Conservation (phyloP, 2,888 invertebrate species). For the Andrena praecox region DNA sequence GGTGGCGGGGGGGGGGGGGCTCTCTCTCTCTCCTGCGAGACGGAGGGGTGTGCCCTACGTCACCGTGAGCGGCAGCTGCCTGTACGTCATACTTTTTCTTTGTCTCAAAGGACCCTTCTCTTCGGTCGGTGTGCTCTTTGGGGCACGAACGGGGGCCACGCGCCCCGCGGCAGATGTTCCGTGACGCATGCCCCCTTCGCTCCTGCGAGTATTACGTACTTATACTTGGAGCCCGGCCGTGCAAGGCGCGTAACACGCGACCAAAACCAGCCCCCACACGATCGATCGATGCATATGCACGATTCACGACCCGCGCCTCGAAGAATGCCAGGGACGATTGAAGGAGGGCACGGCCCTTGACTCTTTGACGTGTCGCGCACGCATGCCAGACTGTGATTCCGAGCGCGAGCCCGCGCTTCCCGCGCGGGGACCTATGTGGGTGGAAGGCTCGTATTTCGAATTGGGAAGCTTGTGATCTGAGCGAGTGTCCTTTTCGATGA, state of each 20-base stretch:
- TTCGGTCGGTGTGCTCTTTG: conserved; percentile 79
- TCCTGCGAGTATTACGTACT: conserved; percentile 69
- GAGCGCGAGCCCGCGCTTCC: conserved; percentile 34
- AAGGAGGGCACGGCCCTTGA: conserved; percentile 57
- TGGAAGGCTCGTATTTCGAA: not conserved
- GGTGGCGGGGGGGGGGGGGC: too few relatives aligned
- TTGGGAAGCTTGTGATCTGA: not conserved
- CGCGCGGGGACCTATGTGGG: not conserved
- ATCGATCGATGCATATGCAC: conserved; percentile 61
- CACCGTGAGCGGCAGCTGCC: conserved; percentile 82
- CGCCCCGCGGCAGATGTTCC: conserved; percentile 81
- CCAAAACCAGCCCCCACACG: conserved; percentile 35
- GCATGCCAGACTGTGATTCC: conserved; percentile 37
- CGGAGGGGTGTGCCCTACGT: conserved; percentile 77
- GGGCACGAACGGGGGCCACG: conserved; percentile 79
- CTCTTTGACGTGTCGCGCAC: conserved; percentile 59
- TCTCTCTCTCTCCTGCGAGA: conserved; percentile 55
- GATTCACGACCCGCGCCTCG: conserved; percentile 57
- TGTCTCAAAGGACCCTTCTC: conserved; percentile 84
- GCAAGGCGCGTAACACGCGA: conserved; percentile 71
- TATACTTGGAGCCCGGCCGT: conserved; percentile 68
- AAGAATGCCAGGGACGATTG: conserved; percentile 60
- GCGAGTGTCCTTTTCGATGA: too few relatives aligned
- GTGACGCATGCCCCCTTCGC: conserved; percentile 81
- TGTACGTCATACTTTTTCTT: conserved; percentile 84